Percentiles rank a stretch among this genome's conserved stretches.
Conservation (phyloP, 53 echinoderm and acorn worm genomes). For the Pentamera pediparva region DNA sequence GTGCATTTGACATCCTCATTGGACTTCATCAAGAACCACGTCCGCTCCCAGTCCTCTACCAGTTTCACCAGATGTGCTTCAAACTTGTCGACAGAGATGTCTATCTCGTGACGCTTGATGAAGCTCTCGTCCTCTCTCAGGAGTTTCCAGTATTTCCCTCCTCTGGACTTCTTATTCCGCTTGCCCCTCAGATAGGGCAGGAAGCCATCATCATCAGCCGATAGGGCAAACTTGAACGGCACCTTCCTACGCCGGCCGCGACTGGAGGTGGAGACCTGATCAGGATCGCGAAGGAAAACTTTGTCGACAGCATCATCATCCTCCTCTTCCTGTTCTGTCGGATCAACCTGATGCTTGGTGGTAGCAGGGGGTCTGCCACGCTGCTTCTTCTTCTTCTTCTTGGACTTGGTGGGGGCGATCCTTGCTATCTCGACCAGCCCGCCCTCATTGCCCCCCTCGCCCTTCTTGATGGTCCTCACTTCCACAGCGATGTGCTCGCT, state of each 20-base stretch:
- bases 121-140: slow-evolving; percentile 2
- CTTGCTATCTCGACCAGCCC: neutral
- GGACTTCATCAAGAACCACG: slow-evolving; percentile 43
- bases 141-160: neutral
- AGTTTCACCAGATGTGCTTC: slow-evolving; percentile 33
- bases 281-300: slow-evolving; percentile 14
- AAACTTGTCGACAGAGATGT: slow-evolving; percentile 29
- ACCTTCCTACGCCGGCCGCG: slow-evolving; percentile 17
- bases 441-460: neutral
- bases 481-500: slow-evolving; percentile 71
- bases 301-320: slow-evolving; percentile 21
- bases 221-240: slow-evolving; percentile 19
- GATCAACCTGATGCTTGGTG: neutral
- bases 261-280: slow-evolving; percentile 20
- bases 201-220: slow-evolving; percentile 1
- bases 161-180: neutral
- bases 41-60: slow-evolving; percentile 52
- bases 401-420: neutral
- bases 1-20: slow-evolving; percentile 37
- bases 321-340: slow-evolving; percentile 9
- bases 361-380: neutral
- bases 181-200: slow-evolving; percentile 9
- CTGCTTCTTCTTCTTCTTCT: neutral
- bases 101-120: neutral
- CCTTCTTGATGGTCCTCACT: slow-evolving; percentile 2